Evolutionary conservation across 2,888 invertebrate genomes (phyloP).

Genomic region (Zaprionus lineosus): DNA sequence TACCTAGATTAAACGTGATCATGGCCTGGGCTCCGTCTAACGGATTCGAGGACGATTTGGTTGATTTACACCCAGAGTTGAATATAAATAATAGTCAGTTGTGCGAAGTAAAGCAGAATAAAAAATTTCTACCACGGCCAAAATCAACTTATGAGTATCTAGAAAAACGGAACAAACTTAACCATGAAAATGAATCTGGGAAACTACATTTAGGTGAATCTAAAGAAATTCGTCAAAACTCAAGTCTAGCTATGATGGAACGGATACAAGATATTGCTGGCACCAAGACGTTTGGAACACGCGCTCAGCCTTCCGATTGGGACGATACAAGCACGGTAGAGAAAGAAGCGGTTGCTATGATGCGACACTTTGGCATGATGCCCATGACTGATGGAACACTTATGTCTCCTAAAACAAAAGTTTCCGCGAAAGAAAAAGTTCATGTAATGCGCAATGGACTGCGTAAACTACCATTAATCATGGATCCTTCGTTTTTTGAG

Average conservation of each 20-base stretch:
- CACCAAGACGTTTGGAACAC: conserved; percentile 74
- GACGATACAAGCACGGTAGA: conserved; percentile 68
- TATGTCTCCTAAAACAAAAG: conserved; percentile 21
- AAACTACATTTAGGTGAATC: conserved; percentile 10
- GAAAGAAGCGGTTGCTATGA: conserved; percentile 74
- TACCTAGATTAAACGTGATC: conserved; percentile 16
- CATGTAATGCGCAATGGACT: conserved; percentile 60
- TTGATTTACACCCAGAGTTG: conserved; percentile 71
- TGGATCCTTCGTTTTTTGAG: conserved; percentile 67
- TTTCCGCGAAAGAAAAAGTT: conserved; percentile 39
- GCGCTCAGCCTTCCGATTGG: conserved; percentile 73
- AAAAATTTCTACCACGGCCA: conserved; percentile 30
- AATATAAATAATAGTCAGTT: conserved; percentile 73
- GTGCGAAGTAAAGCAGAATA: conserved; percentile 41
- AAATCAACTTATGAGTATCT: conserved; percentile 45
- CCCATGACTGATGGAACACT: conserved; percentile 44
- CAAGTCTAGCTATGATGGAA: conserved; percentile 65
- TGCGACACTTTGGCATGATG: conserved; percentile 74
- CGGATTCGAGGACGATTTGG: conserved; percentile 79
- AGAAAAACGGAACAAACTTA: conserved; percentile 19
- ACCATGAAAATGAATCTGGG: conserved; percentile 25
- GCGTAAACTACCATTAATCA: conserved; percentile 63
- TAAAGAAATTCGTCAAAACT: conserved; percentile 34
- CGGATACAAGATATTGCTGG: conserved; percentile 73
- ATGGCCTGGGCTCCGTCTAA: conserved; percentile 76